Evolutionary conservation across 2,797 vertebrate species (phyloP), one percentile per base, ranked within the genome.

Genomic region (Lutjanus campechanus): DNA sequence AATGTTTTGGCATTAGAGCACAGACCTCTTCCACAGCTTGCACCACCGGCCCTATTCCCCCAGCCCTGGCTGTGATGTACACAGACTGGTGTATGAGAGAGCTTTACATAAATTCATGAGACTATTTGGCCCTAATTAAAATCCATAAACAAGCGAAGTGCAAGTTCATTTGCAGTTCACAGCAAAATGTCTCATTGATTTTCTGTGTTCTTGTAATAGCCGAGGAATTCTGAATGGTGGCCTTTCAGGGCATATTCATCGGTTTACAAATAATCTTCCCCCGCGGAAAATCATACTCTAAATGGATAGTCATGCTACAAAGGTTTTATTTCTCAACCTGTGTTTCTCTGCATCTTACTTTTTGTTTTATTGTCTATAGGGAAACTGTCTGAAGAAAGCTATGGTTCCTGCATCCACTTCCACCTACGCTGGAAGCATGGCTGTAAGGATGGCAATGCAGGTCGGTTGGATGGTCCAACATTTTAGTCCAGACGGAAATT

Each of bases 121-220:
- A 77, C 84, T 86, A 84, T 92, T 90, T 87, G 85, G 86, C 60
- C 80, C 87, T 88, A 92, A 93, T 94, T 92, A 91, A 89, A 92
- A 92, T 90, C 82, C 81, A 89, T 87, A 87, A 92, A 90, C 87
- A 89, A 91, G 77, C 40, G 7, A 82, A 86, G 76, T 75, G 79
- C 78, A 86, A 90, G 92, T 94, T 95, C 90, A 91, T 88, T 77
- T 69, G 81, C 85, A 88, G 91, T 93, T 94, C 92, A 90, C 76
- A 75, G 85, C 85, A 89, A 91, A 92, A 88, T 85, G 83, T 85
- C 87, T 85, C 76, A 89, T 89, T 89, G 91, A 94, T 92, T 91
- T 90, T 63, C 73, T 77, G 81, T 82, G 86, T 85, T 88, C 77
- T 71, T 54, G 47, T 72, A 77, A 54, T 66, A 82, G 84, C 69